These are phyloP conservation scores for Megaceryle alcyon DNA, from an alignment of 2,797 vertebrate genomes.

Conservation along the genomic window DNA sequence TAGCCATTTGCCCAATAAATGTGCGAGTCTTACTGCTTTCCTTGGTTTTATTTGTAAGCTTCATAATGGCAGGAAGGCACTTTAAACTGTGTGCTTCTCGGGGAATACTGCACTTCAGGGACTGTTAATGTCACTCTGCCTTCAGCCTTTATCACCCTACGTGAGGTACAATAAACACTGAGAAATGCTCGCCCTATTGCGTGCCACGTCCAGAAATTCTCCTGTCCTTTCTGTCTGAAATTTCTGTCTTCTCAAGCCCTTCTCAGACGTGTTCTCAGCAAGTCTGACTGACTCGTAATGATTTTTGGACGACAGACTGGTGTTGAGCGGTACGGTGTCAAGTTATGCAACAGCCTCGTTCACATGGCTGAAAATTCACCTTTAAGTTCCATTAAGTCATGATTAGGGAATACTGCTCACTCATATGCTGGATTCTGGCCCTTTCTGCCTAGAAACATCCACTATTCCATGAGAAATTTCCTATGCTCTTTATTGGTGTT, in stretches of 20 bases:
- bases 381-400: not conserved
- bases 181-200: slow-evolving; percentile 34
- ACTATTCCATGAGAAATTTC: not conserved
- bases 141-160: slow-evolving; percentile 62
- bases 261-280: not conserved
- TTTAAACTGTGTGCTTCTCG: slow-evolving; percentile 47
- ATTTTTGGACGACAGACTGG: not conserved
- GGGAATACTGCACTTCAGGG: slow-evolving; percentile 68
- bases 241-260: not conserved
- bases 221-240: slow-evolving; percentile 3
- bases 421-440: not conserved
- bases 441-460: not conserved
- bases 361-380: not conserved
- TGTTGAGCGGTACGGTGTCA: not conserved
- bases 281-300: not conserved
- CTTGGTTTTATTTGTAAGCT: slow-evolving; percentile 68
- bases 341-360: not conserved
- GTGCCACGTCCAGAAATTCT: not conserved
- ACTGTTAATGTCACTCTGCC: slow-evolving; percentile 64
- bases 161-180: slow-evolving; percentile 39
- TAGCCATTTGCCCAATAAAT: slow-evolving; percentile 44
- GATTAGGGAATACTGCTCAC: not conserved
- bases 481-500: not conserved
- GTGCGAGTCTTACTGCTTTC: not conserved
- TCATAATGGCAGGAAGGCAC: slow-evolving; percentile 43